Base-by-base conservation (phyloP, 2,797 vertebrate genomes). In the Aselliscus stoliczkanus region DNA sequence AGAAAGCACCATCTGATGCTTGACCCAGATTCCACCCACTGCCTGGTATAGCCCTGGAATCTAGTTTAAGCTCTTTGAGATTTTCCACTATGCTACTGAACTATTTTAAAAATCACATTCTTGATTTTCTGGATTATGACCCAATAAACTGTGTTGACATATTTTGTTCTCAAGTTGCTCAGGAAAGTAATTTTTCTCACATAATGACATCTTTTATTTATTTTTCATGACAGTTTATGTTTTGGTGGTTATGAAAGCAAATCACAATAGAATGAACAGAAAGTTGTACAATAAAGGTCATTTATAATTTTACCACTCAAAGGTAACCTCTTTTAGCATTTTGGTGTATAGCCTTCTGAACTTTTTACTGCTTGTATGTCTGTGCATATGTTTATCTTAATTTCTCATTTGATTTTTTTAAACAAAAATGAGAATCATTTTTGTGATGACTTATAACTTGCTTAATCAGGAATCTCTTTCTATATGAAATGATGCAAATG, bases 101-200 rank as follows among this genome's bases (percentile, higher is more conserved):
- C 94, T 92, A 34, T 89, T 90, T 95, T 93, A 83, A 83, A 90
- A 93, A 76, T 62, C 18, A 82, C 79, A 21, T 31, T 86, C 27
- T 81, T 67, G 12, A 80, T 91, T 67, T 89, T 89, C 85, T 73
- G 39, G 56, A 52, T 60, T 67, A 34, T 90, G 77, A 80, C 65
- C 82, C 77, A 90, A 14, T 81, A 64, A 81, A 70, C 77, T 9
- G 20, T 47, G 52, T 54, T 86, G 79, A 86, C 12, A 10, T 82
- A 20, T 94, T 90, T 23, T 93, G n/a, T 81, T 92, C 65, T 92
- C 65, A 92, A 27, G 47, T 95, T 54, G 64, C 25, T 37, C 0
- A 1, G 70, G 34, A 56, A 69, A 87, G 83, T 72, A 8, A 17
- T 58, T 67, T 91, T 79, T 92, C 86, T 85, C 31, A 21, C 42